Conservation (phyloP, 2,113 vertebrate genomes). For the Prochilodus magdalenae region DNA sequence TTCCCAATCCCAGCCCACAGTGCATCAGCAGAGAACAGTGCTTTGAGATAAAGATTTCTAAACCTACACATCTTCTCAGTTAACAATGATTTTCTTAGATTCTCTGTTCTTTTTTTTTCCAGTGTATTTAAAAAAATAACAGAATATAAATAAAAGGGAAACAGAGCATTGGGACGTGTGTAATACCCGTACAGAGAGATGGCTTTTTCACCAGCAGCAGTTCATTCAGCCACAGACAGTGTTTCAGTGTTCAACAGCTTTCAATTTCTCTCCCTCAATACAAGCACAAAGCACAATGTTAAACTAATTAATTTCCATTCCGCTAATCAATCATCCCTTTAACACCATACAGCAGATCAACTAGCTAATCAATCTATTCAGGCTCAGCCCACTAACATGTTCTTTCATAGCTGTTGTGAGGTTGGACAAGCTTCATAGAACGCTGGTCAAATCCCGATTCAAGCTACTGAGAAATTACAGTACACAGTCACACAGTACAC, state of each 20-base stretch:
- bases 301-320: background rate
- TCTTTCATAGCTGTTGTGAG: too few species aligned
- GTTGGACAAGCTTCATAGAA: too few species aligned
- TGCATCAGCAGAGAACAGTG: background rate
- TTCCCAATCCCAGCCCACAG: background rate
- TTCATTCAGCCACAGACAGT: background rate
- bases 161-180: background rate
- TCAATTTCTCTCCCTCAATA: background rate
- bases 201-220: background rate
- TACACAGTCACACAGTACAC: too few species aligned
- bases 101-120: background rate
- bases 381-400: background rate
- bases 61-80: background rate
- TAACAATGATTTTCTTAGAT: background rate
- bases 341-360: slow-evolving; percentile 68
- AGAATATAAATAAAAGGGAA: background rate
- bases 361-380: slow-evolving; percentile 47
- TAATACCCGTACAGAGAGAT: background rate
- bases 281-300: too few species aligned
- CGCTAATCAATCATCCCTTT: slow-evolving; percentile 29
- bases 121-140: background rate
- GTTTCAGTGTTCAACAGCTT: background rate
- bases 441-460: too few species aligned
- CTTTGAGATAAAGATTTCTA: background rate
- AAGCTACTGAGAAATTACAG: too few species aligned